These are phyloP conservation scores for Hedychridium roseum DNA, from an alignment of 2,888 invertebrate species.

Conservation along the genomic window DNA sequence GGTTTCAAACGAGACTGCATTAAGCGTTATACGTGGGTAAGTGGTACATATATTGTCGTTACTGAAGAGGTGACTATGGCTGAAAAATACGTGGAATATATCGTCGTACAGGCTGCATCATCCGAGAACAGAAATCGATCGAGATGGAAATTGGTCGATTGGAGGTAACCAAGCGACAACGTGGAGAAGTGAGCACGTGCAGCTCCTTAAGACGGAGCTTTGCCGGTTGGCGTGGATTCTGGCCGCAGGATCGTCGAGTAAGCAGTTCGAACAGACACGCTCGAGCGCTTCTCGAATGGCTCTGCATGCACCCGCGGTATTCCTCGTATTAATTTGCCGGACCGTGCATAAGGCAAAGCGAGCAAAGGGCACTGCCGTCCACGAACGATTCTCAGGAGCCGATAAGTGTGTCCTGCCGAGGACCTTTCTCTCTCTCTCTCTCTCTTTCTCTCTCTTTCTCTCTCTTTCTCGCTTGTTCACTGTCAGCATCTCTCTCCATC, in stretches of 20 bases:
- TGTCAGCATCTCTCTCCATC: conserved; percentile 2
- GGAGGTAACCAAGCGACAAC: conserved; percentile 20
- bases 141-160: conserved; percentile 24
- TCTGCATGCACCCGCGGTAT: conserved; percentile 6
- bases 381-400: conserved; percentile 25
- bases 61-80: no score
- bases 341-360: conserved; percentile 35
- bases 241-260: conserved; percentile 8
- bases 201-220: conserved; percentile 27
- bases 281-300: conserved; percentile 32
- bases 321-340: conserved; percentile 46
- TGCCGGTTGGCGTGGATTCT: neutral
- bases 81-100: no score
- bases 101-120: neutral
- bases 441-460: conserved; percentile 3
- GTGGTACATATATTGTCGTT: no score
- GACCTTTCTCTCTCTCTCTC: conserved; percentile 9
- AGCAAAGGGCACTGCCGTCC: conserved; percentile 30
- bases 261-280: conserved; percentile 30
- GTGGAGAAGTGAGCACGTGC: conserved; percentile 33
- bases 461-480: conserved; percentile 5
- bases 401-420: conserved; percentile 27
- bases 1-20: no score
- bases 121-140: neutral
- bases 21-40: no score